Evolutionary conservation across 2,888 invertebrate genomes (phyloP), one percentile per base, ranked within the genome.

Genomic region (Ellobium chinense): DNA sequence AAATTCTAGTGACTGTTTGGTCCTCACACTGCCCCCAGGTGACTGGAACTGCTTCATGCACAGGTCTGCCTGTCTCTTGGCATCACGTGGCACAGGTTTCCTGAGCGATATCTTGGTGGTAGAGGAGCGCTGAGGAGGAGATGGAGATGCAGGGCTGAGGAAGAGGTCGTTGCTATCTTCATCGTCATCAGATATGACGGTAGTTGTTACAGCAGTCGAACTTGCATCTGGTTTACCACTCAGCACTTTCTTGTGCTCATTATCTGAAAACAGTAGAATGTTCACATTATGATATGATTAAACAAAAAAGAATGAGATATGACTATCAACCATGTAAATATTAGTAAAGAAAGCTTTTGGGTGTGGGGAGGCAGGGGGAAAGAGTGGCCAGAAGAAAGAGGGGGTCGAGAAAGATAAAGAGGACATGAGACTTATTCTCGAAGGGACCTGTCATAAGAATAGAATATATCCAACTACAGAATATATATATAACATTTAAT

Each of bases 101-200:
- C 34, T 70, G 0, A n/a, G 24, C 18, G 60, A 27, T 37, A 62
- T 24, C 63, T 63, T 80, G 21, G 3, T 12, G 24, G 34, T 60
- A n/a, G 68, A 37, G 5, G 37, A 39, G 27, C 69, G 69, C 29
- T 82, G 70, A 14, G 85, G 85, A 46, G 87, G 88, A 31, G 86
- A 82, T 0, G 85, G 86, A 27, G 87, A 84, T 1, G 83, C 83
- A 9, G 87, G 88, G 31, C 85, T 87, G 27, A 87, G 74, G 58
- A 87, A 88, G n/a, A 88, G 62, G 46, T 89, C 88, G 46, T 80
- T 31, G 34, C 80, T 81, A 37, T 83, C 83, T 65, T 84, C 83
- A 54, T 82, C 75, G 21, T 65, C 70, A 58, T 36, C 68, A 62
- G 18, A 21, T 37, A 73, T 39, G n/a, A 21, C 54, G 21, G 14